These are phyloP conservation scores for Anoplius nigerrimus DNA, from an alignment of 2,888 invertebrate genomes.

Conservation along the genomic window DNA sequence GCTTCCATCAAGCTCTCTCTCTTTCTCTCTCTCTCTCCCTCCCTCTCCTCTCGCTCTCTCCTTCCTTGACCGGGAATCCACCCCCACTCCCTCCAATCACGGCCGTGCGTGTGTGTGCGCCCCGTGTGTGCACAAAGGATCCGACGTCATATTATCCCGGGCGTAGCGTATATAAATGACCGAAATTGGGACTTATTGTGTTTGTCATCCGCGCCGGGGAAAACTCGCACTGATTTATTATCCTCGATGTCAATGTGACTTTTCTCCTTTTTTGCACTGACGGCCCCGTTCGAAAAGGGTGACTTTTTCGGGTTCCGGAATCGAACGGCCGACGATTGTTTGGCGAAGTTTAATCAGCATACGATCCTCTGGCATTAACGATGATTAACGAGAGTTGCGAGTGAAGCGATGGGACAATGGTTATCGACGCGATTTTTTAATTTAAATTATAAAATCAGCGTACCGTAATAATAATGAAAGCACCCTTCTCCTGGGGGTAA, in stretches of 20 bases:
- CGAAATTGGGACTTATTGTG: constrained; percentile 75
- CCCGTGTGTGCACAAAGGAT: constrained; percentile 72
- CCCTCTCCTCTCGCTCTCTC: constrained; percentile 7
- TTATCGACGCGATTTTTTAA: constrained; percentile 5
- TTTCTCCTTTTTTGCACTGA: too few species aligned
- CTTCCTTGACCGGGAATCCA: background rate
- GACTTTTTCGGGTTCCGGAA: constrained; percentile 21
- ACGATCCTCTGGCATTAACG: too few species aligned
- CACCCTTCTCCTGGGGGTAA: constrained; percentile 17
- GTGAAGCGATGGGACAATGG: too few species aligned
- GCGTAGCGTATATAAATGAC: constrained; percentile 74
- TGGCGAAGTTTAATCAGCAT: too few species aligned
- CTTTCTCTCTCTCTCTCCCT: constrained; percentile 4
- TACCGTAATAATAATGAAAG: constrained; percentile 36
- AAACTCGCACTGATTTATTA: constrained; percentile 64
- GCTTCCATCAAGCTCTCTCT: background rate
- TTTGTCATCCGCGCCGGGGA: constrained; percentile 70
- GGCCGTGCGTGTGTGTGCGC: too few species aligned
- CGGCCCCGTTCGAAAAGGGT: background rate
- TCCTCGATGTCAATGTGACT: constrained; percentile 18
- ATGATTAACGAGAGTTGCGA: too few species aligned
- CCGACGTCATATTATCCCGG: constrained; percentile 72
- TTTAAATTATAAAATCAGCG: constrained; percentile 27
- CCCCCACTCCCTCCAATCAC: too few species aligned
- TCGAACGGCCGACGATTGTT: background rate